Evolutionary conservation across 2,888 invertebrate species (phyloP).

Genomic region (Cactoblastis cactorum): DNA sequence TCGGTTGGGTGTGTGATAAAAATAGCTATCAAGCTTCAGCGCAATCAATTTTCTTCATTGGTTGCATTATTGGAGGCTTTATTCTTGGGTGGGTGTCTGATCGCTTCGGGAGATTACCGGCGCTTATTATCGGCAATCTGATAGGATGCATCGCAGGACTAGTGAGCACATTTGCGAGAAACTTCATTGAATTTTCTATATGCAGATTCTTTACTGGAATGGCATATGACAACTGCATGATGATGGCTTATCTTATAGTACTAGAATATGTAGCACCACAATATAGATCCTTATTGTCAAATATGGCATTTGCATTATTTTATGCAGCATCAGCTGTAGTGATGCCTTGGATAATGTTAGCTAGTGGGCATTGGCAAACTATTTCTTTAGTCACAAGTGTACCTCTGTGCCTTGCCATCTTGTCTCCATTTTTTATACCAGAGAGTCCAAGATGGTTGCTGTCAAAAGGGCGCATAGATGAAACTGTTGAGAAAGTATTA

Average conservation of each 20-base stretch:
- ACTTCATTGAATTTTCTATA: slow-evolving; percentile 41
- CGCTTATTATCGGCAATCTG: slow-evolving; percentile 39
- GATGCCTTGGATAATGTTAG: slow-evolving; percentile 48
- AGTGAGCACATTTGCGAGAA: slow-evolving; percentile 39
- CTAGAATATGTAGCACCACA: slow-evolving; percentile 54
- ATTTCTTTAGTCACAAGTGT: slow-evolving; percentile 49
- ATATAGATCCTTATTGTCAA: slow-evolving; percentile 48
- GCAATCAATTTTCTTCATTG: slow-evolving; percentile 51
- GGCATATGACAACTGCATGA: slow-evolving; percentile 53
- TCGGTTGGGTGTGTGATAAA: slow-evolving; percentile 55
- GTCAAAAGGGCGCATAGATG: slow-evolving; percentile 48
- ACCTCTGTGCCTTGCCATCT: slow-evolving; percentile 40
- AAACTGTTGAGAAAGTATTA: slow-evolving; percentile 43
- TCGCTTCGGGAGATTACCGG: slow-evolving; percentile 50
- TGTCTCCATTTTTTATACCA: slow-evolving; percentile 44
- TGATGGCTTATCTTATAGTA: slow-evolving; percentile 49
- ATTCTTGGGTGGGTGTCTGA: slow-evolving; percentile 51
- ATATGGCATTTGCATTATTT: slow-evolving; percentile 47
- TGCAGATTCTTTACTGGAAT: slow-evolving; percentile 52
- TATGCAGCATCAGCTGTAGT: slow-evolving; percentile 39
- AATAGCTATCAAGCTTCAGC: slow-evolving; percentile 54
- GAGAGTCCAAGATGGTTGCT: slow-evolving; percentile 57
- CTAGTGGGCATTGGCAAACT: slow-evolving; percentile 51
- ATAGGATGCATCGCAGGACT: slow-evolving; percentile 46
- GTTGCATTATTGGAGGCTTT: slow-evolving; percentile 49